Evolutionary conservation across 2,888 invertebrate species (phyloP).

Genomic region (Chaetogeoica ovagalla): DNA sequence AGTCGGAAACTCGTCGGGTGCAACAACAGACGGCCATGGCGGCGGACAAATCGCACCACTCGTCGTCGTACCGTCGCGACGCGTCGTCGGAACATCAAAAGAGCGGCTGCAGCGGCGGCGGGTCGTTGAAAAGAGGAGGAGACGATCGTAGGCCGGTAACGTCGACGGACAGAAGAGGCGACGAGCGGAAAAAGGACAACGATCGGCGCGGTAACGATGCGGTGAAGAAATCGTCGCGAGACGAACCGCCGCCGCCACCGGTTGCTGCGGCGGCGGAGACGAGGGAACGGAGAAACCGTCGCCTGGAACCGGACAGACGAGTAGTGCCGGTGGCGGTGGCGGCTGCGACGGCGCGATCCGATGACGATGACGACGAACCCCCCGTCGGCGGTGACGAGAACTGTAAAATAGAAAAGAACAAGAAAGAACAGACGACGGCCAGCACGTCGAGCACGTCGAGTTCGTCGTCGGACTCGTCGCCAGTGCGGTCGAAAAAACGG

Average conservation of each 20-base stretch:
- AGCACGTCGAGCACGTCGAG: slow-evolving; percentile 36
- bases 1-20: slow-evolving; percentile 41
- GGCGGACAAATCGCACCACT: too few relatives aligned
- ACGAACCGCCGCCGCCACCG: slow-evolving; percentile 57
- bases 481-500: slow-evolving; percentile 44
- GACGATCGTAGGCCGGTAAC: slow-evolving; percentile 18
- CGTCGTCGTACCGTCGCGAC: too few relatives aligned
- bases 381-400: slow-evolving; percentile 43
- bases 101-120: too few relatives aligned
- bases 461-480: slow-evolving; percentile 39
- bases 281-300: slow-evolving; percentile 47
- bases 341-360: slow-evolving; percentile 29
- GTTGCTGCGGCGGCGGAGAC: too few relatives aligned
- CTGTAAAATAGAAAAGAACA: slow-evolving; percentile 2
- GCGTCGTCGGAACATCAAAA: slow-evolving; percentile 16
- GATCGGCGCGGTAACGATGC: slow-evolving; percentile 46
- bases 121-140: slow-evolving; percentile 10
- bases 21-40: too few relatives aligned
- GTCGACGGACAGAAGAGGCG: slow-evolving; percentile 22
- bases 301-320: slow-evolving; percentile 64
- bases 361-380: slow-evolving; percentile 64
- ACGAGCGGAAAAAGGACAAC: slow-evolving; percentile 55
- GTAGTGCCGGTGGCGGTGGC: slow-evolving; percentile 59
- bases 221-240: slow-evolving; percentile 54
- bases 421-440: slow-evolving; percentile 26